Conservation (phyloP, 1,140 invertebrate genomes). For the Drosophila sulfurigaster region DNA sequence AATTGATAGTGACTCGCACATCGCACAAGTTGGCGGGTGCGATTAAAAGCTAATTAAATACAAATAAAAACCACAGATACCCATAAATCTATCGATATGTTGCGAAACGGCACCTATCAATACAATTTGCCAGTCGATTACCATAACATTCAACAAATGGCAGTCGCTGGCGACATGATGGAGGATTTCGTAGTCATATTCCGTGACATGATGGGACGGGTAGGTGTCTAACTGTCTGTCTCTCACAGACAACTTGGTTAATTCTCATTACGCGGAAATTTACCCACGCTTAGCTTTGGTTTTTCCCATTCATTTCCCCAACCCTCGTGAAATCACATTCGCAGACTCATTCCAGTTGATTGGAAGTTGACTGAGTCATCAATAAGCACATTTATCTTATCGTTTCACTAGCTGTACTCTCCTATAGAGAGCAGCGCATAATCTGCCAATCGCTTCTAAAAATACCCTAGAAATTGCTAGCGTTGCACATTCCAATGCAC, state of each 20-base stretch:
- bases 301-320: slow-evolving; percentile 21
- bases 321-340: not conserved
- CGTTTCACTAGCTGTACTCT: not conserved
- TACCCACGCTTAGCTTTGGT: slow-evolving; percentile 15
- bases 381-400: slow-evolving; percentile 30
- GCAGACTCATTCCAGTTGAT: not conserved
- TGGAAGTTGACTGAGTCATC: slow-evolving; percentile 31
- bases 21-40: not conserved
- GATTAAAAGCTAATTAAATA: slow-evolving; percentile 5
- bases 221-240: slow-evolving; percentile 67
- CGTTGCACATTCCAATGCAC: slow-evolving; percentile 23
- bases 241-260: slow-evolving; percentile 44
- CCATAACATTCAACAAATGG: slow-evolving; percentile 83
- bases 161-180: slow-evolving; percentile 87
- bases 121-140: slow-evolving; percentile 81
- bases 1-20: slow-evolving; percentile 19
- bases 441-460: slow-evolving; percentile 33
- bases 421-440: not conserved
- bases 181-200: slow-evolving; percentile 88
- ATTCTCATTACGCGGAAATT: not conserved
- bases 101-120: slow-evolving; percentile 73
- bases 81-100: slow-evolving; percentile 43
- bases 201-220: slow-evolving; percentile 87
- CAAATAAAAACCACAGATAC: not conserved
- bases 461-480: slow-evolving; percentile 51